Conservation (phyloP, 2,888 invertebrate genomes). For the Trichogramma dendrolimi region DNA sequence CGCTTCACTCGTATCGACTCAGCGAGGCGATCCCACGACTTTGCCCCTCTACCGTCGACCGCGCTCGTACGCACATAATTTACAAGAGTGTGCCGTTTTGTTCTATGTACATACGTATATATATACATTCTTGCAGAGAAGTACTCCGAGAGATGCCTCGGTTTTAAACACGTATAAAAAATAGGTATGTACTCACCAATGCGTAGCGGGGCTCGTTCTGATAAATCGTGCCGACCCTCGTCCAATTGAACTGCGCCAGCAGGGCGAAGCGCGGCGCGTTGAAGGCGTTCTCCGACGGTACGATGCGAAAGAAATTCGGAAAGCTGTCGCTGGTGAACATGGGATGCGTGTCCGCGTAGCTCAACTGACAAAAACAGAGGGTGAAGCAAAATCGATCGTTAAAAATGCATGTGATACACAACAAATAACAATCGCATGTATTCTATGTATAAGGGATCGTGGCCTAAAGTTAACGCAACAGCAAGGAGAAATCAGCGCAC, state of each 20-base stretch:
- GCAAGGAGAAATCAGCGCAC: too few species aligned
- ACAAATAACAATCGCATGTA: too few species aligned
- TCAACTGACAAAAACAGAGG: conserved; percentile 61
- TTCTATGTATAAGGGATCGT: too few species aligned
- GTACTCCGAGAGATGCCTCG: too few species aligned
- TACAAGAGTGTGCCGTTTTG: background rate
- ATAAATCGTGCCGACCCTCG: conserved; percentile 92
- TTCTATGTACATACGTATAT: background rate
- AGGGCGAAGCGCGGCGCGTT: conserved; percentile 87
- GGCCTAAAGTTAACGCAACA: too few species aligned
- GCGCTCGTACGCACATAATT: background rate
- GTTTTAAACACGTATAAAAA: too few species aligned
- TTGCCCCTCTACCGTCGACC: too few species aligned
- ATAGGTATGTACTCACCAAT: conserved; percentile 59
- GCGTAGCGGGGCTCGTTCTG: conserved; percentile 94
- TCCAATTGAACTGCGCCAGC: conserved; percentile 93
- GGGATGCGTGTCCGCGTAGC: conserved; percentile 96
- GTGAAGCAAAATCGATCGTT: background rate
- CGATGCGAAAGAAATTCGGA: conserved; percentile 94
- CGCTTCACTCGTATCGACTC: too few species aligned
- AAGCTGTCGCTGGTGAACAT: conserved; percentile 92
- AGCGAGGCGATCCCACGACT: too few species aligned
- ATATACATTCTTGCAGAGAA: too few species aligned
- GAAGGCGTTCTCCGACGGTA: conserved; percentile 94
- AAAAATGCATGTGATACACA: too few species aligned